These are phyloP conservation scores for Rhynchonema sp. DNA, from an alignment of 2,888 invertebrate genomes.

Conservation along the genomic window DNA sequence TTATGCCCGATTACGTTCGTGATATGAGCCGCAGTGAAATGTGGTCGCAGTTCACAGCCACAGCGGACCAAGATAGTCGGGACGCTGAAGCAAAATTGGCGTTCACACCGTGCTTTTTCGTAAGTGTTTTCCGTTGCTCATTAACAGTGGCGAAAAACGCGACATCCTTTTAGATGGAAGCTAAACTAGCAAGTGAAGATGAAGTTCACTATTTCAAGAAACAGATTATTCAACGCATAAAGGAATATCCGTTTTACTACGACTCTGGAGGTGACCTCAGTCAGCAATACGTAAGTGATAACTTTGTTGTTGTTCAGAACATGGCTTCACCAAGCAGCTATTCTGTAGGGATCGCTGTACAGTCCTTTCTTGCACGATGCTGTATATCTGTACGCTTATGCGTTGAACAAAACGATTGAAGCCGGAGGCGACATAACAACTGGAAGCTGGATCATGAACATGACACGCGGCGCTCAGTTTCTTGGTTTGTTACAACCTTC, in stretches of 20 bases:
- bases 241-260: conserved; percentile 3
- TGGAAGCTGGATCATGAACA: neutral
- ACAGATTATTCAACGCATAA: conserved; percentile 1
- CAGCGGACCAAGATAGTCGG: neutral
- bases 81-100: conserved; percentile 4
- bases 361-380: conserved; percentile 6
- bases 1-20: conserved; percentile 6
- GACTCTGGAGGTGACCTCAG: neutral
- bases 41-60: neutral
- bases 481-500: too few relatives aligned
- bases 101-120: neutral
- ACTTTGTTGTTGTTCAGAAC: too few relatives aligned
- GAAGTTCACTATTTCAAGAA: conserved; percentile 7
- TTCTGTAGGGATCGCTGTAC: conserved; percentile 6
- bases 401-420: neutral
- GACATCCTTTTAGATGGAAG: conserved; percentile 5
- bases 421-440: neutral
- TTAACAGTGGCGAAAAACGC: neutral
- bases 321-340: neutral
- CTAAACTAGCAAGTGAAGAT: conserved; percentile 1
- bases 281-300: neutral
- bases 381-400: neutral
- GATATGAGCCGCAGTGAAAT: conserved; percentile 5
- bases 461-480: neutral
- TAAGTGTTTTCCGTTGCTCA: neutral